Conservation (phyloP, 2,113 vertebrate genomes). For the Rattus rattus region DNA sequence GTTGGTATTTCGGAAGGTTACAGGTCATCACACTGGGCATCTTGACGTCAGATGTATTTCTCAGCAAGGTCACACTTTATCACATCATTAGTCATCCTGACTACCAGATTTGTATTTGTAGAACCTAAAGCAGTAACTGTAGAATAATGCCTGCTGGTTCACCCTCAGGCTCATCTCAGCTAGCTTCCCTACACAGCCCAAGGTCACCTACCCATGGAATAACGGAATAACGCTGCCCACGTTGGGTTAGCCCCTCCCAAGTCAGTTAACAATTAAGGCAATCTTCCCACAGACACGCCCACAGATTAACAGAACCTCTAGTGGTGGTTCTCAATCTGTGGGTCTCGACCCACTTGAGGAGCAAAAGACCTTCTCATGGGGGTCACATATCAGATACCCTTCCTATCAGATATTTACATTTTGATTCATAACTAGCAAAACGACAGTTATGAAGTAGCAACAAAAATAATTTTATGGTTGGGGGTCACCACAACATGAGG, state of each 20-base stretch:
- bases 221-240: background rate
- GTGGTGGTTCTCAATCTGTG: background rate
- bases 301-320: background rate
- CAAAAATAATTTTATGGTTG: background rate
- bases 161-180: background rate
- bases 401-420: background rate
- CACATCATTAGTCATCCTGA: no score
- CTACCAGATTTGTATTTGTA: no score
- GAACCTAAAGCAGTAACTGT: background rate
- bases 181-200: background rate
- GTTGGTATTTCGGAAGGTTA: no score
- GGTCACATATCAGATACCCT: background rate
- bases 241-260: no score
- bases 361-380: background rate
- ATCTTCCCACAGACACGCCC: background rate
- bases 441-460: background rate
- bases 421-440: background rate
- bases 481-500: background rate
- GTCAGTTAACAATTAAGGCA: background rate
- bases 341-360: fast-evolving
- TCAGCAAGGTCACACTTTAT: no score
- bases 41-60: no score
- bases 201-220: background rate
- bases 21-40: no score
- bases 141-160: background rate